Base-by-base conservation (phyloP, 2,888 invertebrate species). In the Dasypogon diadema region DNA sequence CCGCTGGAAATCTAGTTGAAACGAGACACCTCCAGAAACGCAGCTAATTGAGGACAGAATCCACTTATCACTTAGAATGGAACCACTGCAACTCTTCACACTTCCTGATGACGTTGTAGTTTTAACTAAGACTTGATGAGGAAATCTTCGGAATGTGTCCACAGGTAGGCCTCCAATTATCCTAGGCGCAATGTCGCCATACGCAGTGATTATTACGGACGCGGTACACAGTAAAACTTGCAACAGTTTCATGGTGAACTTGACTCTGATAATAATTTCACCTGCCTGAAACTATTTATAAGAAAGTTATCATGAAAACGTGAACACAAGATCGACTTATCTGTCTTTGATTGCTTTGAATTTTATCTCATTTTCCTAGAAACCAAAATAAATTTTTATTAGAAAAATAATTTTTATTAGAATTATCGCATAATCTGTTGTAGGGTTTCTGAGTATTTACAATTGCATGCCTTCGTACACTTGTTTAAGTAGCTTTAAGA, bases 1-100 rank as follows among this genome's bases (percentile, higher is more conserved):
- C 2, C 79, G 76, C 54, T 79, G 75, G 74, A 80, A 79, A 63
- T 79, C 26, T 58, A 74, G 5, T 74, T 74, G 56, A 72, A 58
- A 51, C 60, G 58, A 14, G 18, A 24, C 8, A 30, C 70, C 63
- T 37, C 21, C 18, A 16, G 18, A 4, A 1, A 78, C 76, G 51
- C 79, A 80, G 6, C 75, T 24, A 5, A 34, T 10, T 8, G 79
- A 77, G 1, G 78, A 79, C 5, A 80, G 48, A 18, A 80, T 63
- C 79, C 79, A 80, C 2, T 30, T 65, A 2, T 56, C 42, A 10
- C 60, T 51, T 18, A 80, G 16, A 6, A 80, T 77, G 1, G 78
- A 78, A 10, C 79, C 80, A 42, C 79, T 79, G 55, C 79, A 80
- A 21, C 75, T 74, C 46, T 55, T 37, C 8, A 16, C 6, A 6